A percentile compares a stretch with the other conserved stretches of the same genome.
Conservation (phyloP, 2,113 vertebrate species). For the Cyprinus carpio region DNA sequence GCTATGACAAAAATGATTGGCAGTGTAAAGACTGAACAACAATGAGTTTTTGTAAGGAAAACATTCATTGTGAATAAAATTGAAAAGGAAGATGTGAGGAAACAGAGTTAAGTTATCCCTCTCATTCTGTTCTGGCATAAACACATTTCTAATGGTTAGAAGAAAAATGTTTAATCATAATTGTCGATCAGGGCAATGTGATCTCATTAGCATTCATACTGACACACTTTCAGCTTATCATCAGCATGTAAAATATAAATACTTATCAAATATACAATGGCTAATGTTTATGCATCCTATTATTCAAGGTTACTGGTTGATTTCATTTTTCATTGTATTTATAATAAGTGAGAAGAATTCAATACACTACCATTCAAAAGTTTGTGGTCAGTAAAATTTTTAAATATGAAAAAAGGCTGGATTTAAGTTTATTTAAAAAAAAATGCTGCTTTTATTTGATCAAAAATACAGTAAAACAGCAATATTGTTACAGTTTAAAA, state of each 20-base stretch:
- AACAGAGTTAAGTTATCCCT: neutral
- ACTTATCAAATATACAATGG: no score
- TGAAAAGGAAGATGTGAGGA: slow-evolving; percentile 4
- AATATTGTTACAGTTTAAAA: no score
- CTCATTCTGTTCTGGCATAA: neutral
- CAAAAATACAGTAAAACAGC: no score
- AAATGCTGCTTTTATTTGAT: no score
- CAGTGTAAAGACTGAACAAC: neutral
- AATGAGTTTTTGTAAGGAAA: neutral
- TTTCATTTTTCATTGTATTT: neutral
- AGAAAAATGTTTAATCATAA: neutral
- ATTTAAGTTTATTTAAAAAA: no score
- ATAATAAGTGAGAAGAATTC: neutral
- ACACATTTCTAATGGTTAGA: neutral
- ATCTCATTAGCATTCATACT: neutral
- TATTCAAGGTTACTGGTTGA: neutral
- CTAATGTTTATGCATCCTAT: neutral
- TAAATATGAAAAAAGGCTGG: no score
- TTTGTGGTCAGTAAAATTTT: neutral
- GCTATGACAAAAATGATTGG: neutral
- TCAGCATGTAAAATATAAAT: neutral
- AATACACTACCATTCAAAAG: neutral
- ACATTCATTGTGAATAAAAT: neutral
- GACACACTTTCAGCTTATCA: neutral
- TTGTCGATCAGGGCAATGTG: neutral